Evolutionary conservation across 2,797 vertebrate species (phyloP), one percentile per base, ranked within the genome.

Genomic region (Rhadinocentrus ornatus): DNA sequence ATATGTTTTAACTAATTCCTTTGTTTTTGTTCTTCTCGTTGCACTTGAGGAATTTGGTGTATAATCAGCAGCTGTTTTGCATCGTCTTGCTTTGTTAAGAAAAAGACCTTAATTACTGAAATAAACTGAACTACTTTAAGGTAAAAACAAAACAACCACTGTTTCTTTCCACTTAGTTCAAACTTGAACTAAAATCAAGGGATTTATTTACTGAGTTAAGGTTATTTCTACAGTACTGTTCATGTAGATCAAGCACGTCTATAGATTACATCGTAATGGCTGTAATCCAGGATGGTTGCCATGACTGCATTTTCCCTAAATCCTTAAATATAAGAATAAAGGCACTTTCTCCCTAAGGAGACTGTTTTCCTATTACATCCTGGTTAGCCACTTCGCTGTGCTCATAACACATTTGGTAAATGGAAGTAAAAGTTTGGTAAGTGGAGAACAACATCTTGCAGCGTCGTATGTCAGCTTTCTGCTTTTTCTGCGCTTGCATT

Each of bases 391-490:
- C 75, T 75, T 65, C 64, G 50, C 63, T 44, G 53, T 37, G 6
- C 35, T 72, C 63, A 1, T 16, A 31, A 61, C 9, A n/a, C 37
- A 5, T 20, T 4, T 0, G 29, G 29, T 75, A 69, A 71, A 70
- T 78, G 65, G 59, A 71, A 9, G 4, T 70, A 72, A 80, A 71
- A 48, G 26, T 34, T 27, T 5, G 5, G 55, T 81, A 61, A 73
- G 32, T 67, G 39, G 18, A 67, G 26, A 67, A n/a, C n/a, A n/a
- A n/a, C n/a, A n/a, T n/a, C n/a, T n/a, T n/a, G n/a, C n/a, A n/a
- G n/a, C n/a, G n/a, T n/a, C n/a, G n/a, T n/a, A n/a, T n/a, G n/a
- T n/a, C n/a, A n/a, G n/a, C n/a, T n/a, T 62, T 27, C 32, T 59
- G 65, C 56, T 29, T 32, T 65, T 35, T 66, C 39, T 1, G 1